phyloP scores from a whole-genome alignment of 2,113 vertebrate genomes.

The Anthoscopus minutus region DNA sequence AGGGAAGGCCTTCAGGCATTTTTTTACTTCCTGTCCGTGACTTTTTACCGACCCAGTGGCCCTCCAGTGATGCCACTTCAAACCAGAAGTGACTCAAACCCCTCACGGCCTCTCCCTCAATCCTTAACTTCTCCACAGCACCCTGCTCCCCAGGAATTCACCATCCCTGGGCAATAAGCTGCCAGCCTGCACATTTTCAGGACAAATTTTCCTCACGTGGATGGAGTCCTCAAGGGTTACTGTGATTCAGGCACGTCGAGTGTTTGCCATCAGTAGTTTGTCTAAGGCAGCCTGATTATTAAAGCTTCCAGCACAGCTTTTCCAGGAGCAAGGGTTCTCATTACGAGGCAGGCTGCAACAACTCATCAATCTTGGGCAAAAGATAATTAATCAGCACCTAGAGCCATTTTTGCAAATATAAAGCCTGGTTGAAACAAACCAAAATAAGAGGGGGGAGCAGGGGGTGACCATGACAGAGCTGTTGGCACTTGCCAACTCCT shows the following conservation, averaged over 20 bases:
- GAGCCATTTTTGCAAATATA: constrained; percentile 25
- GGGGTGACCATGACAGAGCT: not conserved
- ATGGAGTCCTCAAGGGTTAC: not conserved
- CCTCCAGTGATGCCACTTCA: not conserved
- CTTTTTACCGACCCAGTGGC: not conserved
- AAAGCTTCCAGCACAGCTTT: not conserved
- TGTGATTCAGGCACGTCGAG: accelerated
- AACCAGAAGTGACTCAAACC: not conserved
- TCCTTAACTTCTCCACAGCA: not conserved
- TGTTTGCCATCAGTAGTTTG: not conserved
- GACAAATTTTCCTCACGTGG: accelerated
- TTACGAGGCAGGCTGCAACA: not conserved
- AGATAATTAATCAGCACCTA: constrained; percentile 59
- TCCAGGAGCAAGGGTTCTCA: not conserved
- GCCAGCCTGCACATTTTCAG: not conserved
- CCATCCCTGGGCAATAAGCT: accelerated
- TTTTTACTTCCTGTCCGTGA: not conserved
- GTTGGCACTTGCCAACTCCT: constrained; percentile 55
- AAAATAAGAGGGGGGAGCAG: not conserved
- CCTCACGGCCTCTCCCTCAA: not conserved
- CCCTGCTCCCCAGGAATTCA: not conserved
- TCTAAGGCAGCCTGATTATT: not conserved
- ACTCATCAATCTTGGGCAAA: constrained; percentile 21
- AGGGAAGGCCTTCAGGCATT: not conserved
- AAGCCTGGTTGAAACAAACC: constrained; percentile 32